Conservation (phyloP, 2,113 vertebrate genomes). For the Hemiprocne comata region DNA sequence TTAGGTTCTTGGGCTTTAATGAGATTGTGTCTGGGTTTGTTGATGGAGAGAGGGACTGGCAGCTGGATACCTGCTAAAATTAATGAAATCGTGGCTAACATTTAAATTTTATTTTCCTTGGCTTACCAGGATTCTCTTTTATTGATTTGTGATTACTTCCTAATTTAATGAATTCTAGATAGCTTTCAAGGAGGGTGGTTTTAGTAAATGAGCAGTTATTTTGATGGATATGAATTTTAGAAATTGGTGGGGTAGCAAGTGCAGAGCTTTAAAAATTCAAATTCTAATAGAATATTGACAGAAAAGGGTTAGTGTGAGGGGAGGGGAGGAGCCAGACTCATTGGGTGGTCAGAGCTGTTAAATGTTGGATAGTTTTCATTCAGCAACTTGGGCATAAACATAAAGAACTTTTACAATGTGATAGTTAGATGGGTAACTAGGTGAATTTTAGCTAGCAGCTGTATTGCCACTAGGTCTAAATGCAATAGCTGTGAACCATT, state of each 20-base stretch:
- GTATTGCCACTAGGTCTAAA: not conserved
- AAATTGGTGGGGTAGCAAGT: not conserved
- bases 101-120: not conserved
- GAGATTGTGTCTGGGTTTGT: not conserved
- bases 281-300: not conserved
- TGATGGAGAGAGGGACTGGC: not conserved
- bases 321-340: not conserved
- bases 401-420: not conserved
- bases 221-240: not conserved
- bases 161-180: not conserved
- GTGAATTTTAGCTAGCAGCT: not conserved
- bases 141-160: not conserved
- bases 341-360: not conserved
- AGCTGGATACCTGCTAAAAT: not conserved
- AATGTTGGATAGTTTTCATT: not conserved
- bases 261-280: not conserved
- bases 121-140: not conserved
- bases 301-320: not conserved
- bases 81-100: not conserved
- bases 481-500: not conserved
- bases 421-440: not conserved
- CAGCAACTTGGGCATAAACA: not conserved
- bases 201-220: not conserved
- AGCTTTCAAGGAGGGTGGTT: not conserved
- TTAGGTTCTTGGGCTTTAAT: not conserved